phyloP scores from a whole-genome alignment of 2,113 vertebrate species.

The Hiodon tergisus region DNA sequence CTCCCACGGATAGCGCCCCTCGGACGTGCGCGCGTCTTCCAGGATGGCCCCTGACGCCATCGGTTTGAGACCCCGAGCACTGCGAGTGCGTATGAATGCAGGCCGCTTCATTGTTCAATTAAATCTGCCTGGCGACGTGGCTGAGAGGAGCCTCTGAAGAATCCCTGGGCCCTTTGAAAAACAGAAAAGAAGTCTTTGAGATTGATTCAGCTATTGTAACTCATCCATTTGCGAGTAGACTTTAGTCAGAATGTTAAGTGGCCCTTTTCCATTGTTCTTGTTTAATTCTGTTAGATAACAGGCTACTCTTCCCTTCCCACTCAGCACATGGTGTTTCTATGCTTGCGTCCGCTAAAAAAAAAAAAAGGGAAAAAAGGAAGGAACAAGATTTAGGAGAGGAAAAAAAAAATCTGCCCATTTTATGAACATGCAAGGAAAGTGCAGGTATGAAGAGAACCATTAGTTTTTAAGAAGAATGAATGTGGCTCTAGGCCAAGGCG shows the following conservation, averaged over 20 bases:
- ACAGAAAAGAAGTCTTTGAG: conserved; percentile 30
- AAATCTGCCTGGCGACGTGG: conserved; percentile 31
- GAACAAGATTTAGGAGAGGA: conserved; percentile 8
- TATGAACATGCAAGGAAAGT: conserved; percentile 41
- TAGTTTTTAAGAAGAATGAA: conserved; percentile 46
- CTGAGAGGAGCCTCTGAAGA: conserved; percentile 39
- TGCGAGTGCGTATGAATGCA: conserved; percentile 23
- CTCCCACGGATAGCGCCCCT: not conserved
- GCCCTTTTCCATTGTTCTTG: conserved; percentile 56
- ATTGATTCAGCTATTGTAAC: conserved; percentile 52
- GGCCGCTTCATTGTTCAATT: conserved; percentile 42
- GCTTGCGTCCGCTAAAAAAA: conserved; percentile 40
- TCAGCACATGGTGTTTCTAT: conserved; percentile 52
- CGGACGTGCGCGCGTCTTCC: not conserved
- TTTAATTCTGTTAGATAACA: conserved; percentile 63
- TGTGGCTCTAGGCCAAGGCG: conserved; percentile 41
- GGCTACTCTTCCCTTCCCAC: conserved; percentile 52
- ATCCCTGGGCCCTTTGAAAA: conserved; percentile 34
- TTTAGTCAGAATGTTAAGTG: conserved; percentile 59
- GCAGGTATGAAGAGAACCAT: conserved; percentile 34
- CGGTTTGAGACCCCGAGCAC: not conserved
- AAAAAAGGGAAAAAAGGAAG: conserved; percentile 3
- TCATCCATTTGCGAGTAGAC: conserved; percentile 46
- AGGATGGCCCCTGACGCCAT: not conserved
- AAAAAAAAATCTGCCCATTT: conserved; percentile 40